phyloP scores from a whole-genome alignment of 2,113 vertebrate genomes.

The Embiotoca jacksoni region DNA sequence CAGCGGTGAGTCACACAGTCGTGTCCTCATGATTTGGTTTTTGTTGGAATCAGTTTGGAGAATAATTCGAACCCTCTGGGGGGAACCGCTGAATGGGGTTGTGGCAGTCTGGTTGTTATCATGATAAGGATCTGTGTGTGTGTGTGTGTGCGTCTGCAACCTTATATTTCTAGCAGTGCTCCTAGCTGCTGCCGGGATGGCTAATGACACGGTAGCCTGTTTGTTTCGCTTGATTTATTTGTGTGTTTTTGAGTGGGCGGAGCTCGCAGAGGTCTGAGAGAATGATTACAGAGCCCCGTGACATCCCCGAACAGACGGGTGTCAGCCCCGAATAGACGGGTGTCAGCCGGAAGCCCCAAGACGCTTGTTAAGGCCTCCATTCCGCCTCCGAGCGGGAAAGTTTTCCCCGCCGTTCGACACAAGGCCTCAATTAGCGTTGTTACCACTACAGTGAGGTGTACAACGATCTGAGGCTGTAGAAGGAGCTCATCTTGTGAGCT shows the following conservation, averaged over 20 bases:
- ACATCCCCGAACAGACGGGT: slow-evolving; percentile 54
- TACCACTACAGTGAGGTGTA: slow-evolving; percentile 30
- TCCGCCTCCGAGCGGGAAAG: slow-evolving; percentile 21
- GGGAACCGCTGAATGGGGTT: neutral
- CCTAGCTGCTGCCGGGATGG: neutral
- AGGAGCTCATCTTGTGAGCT: slow-evolving; percentile 20
- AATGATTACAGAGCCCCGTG: slow-evolving; percentile 53
- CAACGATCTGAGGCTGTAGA: slow-evolving; percentile 5
- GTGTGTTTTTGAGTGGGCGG: slow-evolving; percentile 50
- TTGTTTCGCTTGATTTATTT: slow-evolving; percentile 59
- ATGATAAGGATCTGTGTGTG: slow-evolving; percentile 20
- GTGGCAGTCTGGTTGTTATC: neutral
- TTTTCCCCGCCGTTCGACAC: neutral
- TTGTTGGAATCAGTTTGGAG: slow-evolving; percentile 23
- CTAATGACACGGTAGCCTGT: slow-evolving; percentile 48
- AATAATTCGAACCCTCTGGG: slow-evolving; percentile 41
- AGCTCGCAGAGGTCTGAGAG: slow-evolving; percentile 15
- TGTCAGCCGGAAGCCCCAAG: slow-evolving; percentile 50
- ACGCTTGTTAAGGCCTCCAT: slow-evolving; percentile 45
- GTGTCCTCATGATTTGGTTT: slow-evolving; percentile 30
- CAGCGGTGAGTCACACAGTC: slow-evolving; percentile 56
- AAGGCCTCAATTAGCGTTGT: slow-evolving; percentile 38
- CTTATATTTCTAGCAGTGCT: neutral
- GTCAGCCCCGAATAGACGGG: slow-evolving; percentile 64
- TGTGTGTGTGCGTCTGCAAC: neutral